Base-by-base conservation (phyloP, 1,140 invertebrate species). In the Cylas formicarius region DNA sequence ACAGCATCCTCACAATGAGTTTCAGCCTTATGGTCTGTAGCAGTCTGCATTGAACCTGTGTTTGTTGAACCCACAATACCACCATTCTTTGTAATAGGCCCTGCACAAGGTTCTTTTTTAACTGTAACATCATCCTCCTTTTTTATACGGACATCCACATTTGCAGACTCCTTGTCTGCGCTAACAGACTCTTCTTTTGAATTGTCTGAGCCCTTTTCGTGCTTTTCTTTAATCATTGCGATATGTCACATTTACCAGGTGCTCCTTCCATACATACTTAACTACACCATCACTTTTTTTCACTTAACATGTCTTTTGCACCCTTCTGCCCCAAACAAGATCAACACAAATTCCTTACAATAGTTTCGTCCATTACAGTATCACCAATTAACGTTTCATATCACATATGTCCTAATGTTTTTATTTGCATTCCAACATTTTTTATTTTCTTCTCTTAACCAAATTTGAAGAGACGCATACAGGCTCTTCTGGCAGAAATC, bases 351-450 rank as follows among this genome's bases (percentile, higher is more conserved):
- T 35, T 43, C 28, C 44, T 35, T 38, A 39, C 28, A 50, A 32
- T 46, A 46, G 48, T 52, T 55, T 27, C 45, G 44, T 49, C 52
- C 48, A 53, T 50, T 55, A 44, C 43, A 53, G 53, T 50, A 49
- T 43, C 52, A 52, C 52, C 58, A 57, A 60, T 50, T 61, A 55
- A 56, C 58, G 43, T 56, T 56, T 57, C 56, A 56, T 52, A 64
- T 62, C 60, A 64, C 62, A 63, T 64, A 64, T 63, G 60, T 62
- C 61, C 59, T 54, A 64, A 62, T 64, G 60, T 64, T 64, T 64
- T 64, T 64, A 64, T 64, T 64, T 64, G 60, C 62, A 64, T 64
- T 62, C 62, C 59, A 56, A 57, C 59, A 60, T 60, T 64, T 62
- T 62, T 64, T 64, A 63, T 61, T 61, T 61, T 61, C 60, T 60